Percentiles rank a stretch among this genome's conserved stretches.
Evolutionary conservation across 2,797 vertebrate genomes (phyloP).

Genomic region (Pagetopsis macropterus): DNA sequence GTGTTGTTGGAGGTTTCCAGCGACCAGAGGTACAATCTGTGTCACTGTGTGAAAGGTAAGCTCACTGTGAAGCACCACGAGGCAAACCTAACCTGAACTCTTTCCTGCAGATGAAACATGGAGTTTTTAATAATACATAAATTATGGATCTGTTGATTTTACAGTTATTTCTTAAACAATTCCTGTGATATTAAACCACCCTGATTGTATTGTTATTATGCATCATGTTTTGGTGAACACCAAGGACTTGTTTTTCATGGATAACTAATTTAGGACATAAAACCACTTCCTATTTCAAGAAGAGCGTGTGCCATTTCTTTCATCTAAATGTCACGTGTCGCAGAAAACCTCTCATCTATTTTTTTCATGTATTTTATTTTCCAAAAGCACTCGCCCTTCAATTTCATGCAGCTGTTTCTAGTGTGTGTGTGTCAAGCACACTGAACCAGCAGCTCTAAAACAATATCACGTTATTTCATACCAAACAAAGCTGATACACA

Average conservation of each 20-base stretch:
- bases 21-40: conserved; percentile 34
- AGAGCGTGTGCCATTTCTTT: background rate
- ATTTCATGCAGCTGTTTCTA: conserved; percentile 14
- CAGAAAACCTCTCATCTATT: conserved; percentile 14
- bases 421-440: background rate
- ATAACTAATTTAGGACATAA: conserved; percentile 13
- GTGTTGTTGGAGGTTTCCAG: conserved; percentile 13
- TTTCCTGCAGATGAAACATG: background rate
- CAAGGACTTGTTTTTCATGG: background rate
- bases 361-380: too few species aligned
- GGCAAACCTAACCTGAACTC: background rate
- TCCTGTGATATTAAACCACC: background rate
- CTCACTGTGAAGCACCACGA: conserved; percentile 8
- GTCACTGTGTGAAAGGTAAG: conserved; percentile 61
- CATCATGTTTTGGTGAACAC: background rate
- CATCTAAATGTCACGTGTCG: conserved; percentile 14
- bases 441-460: conserved; percentile 19
- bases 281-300: conserved; percentile 16
- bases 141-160: background rate
- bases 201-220: background rate
- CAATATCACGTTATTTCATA: conserved; percentile 18
- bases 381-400: background rate
- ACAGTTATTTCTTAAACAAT: too few species aligned
- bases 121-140: background rate
- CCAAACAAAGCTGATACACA: conserved; percentile 20